phyloP scores from a whole-genome alignment of 2,888 invertebrate genomes.

The Nycteola revayana region DNA sequence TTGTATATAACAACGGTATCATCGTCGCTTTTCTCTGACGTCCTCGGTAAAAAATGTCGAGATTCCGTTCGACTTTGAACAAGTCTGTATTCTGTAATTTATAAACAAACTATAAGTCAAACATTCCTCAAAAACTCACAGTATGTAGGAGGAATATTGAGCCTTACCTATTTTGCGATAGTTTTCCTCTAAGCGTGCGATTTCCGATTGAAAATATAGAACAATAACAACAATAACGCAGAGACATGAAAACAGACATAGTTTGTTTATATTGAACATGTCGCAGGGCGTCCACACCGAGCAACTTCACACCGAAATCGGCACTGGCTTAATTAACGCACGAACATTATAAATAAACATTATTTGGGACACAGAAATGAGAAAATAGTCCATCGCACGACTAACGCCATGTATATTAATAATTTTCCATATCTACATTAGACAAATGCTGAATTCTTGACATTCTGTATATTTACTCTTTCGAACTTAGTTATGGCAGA shows the following conservation, averaged over 20 bases:
- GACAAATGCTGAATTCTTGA: slow-evolving; percentile 13
- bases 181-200: slow-evolving; percentile 64
- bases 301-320: slow-evolving; percentile 48
- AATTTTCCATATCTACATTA: slow-evolving; percentile 24
- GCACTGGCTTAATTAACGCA: slow-evolving; percentile 56
- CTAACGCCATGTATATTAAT: slow-evolving; percentile 30
- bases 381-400: slow-evolving; percentile 41
- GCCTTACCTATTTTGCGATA: slow-evolving; percentile 62
- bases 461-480: slow-evolving; percentile 17
- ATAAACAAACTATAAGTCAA: slow-evolving; percentile 6
- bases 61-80: slow-evolving; percentile 58
- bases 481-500: slow-evolving; percentile 1
- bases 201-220: slow-evolving; percentile 75
- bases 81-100: slow-evolving; percentile 63
- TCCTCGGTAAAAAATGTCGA: slow-evolving; percentile 63
- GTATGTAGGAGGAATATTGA: background rate
- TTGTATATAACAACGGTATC: slow-evolving; percentile 95
- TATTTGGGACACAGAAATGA: slow-evolving; percentile 57
- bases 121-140: background rate
- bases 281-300: slow-evolving; percentile 41
- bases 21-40: slow-evolving; percentile 74
- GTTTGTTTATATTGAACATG: slow-evolving; percentile 75
- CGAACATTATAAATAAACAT: slow-evolving; percentile 65
- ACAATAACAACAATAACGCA: slow-evolving; percentile 69
- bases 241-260: slow-evolving; percentile 70